Evolutionary conservation across 2,797 vertebrate species (phyloP).

Genomic region (Falco rusticolus): DNA sequence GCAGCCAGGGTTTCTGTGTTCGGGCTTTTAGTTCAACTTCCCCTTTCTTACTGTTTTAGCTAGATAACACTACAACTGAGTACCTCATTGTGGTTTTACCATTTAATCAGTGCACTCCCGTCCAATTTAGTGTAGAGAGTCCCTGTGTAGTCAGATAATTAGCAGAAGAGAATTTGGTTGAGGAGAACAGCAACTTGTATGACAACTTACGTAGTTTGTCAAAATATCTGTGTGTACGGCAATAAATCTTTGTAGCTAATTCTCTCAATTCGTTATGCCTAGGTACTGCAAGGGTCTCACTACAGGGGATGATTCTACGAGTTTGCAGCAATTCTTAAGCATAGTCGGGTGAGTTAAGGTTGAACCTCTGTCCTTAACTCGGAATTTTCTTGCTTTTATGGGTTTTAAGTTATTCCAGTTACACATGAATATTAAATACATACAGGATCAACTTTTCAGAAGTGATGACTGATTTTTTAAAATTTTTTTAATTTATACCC

Average conservation of each 20-base stretch:
- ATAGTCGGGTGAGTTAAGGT: slow-evolving; percentile 77
- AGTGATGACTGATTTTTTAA: not conserved
- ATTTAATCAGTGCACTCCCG: not conserved
- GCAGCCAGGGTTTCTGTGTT: not conserved
- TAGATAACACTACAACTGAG: accelerated
- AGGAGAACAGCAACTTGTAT: not conserved
- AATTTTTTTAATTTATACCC: not conserved
- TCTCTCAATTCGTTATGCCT: slow-evolving; percentile 74
- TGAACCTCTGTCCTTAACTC: slow-evolving; percentile 76
- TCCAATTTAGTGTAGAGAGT: not conserved
- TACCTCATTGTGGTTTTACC: not conserved
- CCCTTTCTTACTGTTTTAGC: not conserved
- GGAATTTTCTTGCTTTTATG: slow-evolving; percentile 72
- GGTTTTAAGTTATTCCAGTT: slow-evolving; percentile 69
- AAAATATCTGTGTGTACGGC: slow-evolving; percentile 38
- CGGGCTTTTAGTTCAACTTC: not conserved
- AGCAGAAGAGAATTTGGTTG: not conserved
- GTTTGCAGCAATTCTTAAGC: slow-evolving; percentile 76
- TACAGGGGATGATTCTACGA: slow-evolving; percentile 73
- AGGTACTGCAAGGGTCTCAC: slow-evolving; percentile 76
- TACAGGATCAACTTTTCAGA: not conserved
- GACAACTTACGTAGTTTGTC: slow-evolving; percentile 21
- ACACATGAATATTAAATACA: not conserved
- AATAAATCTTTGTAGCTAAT: slow-evolving; percentile 71
- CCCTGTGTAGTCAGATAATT: not conserved